Base-by-base conservation (phyloP, 2,113 vertebrate species). In the Hypomesus transpacificus region DNA sequence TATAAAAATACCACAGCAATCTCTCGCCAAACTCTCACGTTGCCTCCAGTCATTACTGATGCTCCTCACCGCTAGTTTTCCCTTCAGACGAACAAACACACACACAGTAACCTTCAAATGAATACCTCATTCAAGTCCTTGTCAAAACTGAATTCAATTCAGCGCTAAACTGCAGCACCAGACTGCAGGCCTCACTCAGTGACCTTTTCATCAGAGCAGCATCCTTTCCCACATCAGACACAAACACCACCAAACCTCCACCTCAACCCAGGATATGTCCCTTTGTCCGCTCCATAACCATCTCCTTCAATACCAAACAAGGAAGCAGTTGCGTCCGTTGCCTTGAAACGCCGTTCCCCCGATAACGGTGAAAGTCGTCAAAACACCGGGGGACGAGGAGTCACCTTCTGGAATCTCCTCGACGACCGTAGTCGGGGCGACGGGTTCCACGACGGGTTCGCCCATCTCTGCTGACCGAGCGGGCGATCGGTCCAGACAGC, bases 381-480 rank as follows among this genome's bases (percentile, higher is more conserved):
- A 34, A 6, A 66, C 62, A 70, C 9, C 21, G 7, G 1, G 16
- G 3, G 14, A 18, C 20, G 65, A 56, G 18, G 61, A 54, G 50
- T 64, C 65, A 84, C 79, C 82, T 54, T 65, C 63, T 34, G 26
- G 66, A 6, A 71, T 62, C 66, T 85, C 86, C 68, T 76, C 84
- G 6, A 81, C 77, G 53, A 78, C 63, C 57, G 59, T 64, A 6
- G 60, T 56, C 4, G 79, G 78, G 26, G 62, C 57, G 1, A 67
- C 31, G 9, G 76, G 75, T 57, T 75, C 68, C 8, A 77, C 73
- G 1, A 76, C 82, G 39, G 87, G 85, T 74, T 89, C 90, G 17
- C 77, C 87, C 91, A 92, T 92, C 66, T 61, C 67, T 74, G 52
- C 65, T 31, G 21, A 64, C 46, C 1, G 14, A 60, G 69, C 58